Conservation (phyloP, 2,888 invertebrate species). For the Sclerodermus sp. region DNA sequence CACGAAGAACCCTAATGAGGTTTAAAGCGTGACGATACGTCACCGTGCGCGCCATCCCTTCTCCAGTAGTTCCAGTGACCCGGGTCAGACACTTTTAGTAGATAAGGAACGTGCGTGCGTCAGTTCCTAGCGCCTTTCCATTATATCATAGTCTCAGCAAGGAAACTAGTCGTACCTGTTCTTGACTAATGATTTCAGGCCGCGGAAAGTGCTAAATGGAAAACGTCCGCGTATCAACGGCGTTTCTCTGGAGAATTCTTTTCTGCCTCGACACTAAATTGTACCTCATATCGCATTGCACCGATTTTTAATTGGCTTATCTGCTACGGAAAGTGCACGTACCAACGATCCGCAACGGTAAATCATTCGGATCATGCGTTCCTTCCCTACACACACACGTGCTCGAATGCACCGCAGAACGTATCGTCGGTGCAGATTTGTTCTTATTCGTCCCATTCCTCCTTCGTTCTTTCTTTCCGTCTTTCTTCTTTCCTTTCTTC, state of each 20-base stretch:
- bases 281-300: constrained; percentile 2
- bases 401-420: too few relatives aligned
- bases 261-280: too few relatives aligned
- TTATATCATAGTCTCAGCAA: constrained; percentile 4
- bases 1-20: neutral
- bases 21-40: too few relatives aligned
- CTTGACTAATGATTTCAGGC: constrained; percentile 15
- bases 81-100: constrained; percentile 22
- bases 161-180: constrained; percentile 26
- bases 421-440: too few relatives aligned
- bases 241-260: constrained; percentile 14
- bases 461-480: too few relatives aligned
- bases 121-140: neutral
- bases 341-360: constrained; percentile 6
- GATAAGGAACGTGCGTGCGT: too few relatives aligned
- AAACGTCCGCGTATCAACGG: neutral
- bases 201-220: neutral
- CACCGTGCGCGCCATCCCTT: constrained; percentile 14
- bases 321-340: constrained; percentile 22
- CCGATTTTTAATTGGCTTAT: constrained; percentile 33
- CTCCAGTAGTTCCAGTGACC: constrained; percentile 25
- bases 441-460: too few relatives aligned
- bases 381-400: too few relatives aligned
- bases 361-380: neutral
- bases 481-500: too few relatives aligned